These are phyloP conservation scores for Typhlichthys eigenmanni DNA, from an alignment of 2,797 vertebrate species.

Conservation along the genomic window DNA sequence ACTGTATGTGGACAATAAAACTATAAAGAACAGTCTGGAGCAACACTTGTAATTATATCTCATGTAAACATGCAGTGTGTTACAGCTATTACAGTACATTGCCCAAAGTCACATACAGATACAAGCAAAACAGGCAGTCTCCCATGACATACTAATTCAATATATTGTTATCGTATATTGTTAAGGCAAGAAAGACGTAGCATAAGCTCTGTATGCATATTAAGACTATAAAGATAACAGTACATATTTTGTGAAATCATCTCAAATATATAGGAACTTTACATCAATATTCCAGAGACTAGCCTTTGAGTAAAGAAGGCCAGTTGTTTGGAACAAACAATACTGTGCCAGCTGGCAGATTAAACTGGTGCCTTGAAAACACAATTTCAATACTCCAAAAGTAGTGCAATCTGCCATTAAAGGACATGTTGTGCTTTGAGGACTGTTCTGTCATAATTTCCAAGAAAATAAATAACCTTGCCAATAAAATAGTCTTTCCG, in stretches of 20 bases:
- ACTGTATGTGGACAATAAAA: no score
- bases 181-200: background rate
- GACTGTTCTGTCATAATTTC: constrained; percentile 52
- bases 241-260: background rate
- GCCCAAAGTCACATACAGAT: no score
- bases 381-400: constrained; percentile 37
- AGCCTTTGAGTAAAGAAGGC: constrained; percentile 24
- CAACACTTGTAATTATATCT: no score
- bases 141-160: no score
- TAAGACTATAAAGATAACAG: no score
- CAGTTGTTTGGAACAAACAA: constrained; percentile 43
- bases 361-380: constrained; percentile 38
- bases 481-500: constrained; percentile 41
- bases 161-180: no score
- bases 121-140: no score
- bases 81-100: no score
- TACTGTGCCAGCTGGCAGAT: constrained; percentile 60
- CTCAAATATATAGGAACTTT: constrained; percentile 18
- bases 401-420: constrained; percentile 52
- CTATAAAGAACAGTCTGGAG: no score
- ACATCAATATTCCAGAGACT: constrained; percentile 28
- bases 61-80: no score
- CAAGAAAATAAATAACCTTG: constrained; percentile 45
- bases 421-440: constrained; percentile 56
- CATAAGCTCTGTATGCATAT: background rate